A percentile compares a stretch with the other conserved stretches of the same genome.
phyloP scores from a whole-genome alignment of 2,797 vertebrate genomes.

The Danio choprae region DNA sequence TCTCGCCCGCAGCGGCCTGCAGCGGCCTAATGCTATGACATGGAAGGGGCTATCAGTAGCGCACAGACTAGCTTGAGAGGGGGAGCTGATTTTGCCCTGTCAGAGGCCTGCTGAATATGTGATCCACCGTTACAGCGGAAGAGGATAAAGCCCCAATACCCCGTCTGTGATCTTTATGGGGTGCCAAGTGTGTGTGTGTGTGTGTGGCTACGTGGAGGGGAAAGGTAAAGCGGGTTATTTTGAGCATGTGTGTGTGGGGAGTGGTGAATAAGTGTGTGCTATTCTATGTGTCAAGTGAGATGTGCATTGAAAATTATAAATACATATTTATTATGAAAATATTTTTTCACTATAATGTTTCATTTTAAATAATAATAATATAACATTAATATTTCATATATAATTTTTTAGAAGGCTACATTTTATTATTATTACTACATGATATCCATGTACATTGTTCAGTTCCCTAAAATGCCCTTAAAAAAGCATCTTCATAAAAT shows the following conservation, averaged over 20 bases:
- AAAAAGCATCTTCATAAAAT: too few species aligned
- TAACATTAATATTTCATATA: too few species aligned
- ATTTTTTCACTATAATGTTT: too few species aligned
- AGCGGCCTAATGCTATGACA: conserved; percentile 75
- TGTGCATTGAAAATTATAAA: neutral
- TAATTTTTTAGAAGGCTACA: too few species aligned
- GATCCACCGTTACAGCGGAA: conserved; percentile 67
- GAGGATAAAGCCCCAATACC: conserved; percentile 67
- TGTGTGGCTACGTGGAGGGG: neutral
- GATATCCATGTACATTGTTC: too few species aligned
- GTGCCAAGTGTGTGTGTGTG: conserved; percentile 17
- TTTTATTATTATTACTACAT: too few species aligned
- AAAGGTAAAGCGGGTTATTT: conserved; percentile 22
- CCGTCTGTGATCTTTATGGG: conserved; percentile 52
- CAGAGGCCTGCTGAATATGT: conserved; percentile 48
- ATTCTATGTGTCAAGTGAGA: conserved; percentile 10
- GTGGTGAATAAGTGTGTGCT: conserved; percentile 16
- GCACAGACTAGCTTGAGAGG: conserved; percentile 57
- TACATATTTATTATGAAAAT: too few species aligned
- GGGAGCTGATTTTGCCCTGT: conserved; percentile 43
- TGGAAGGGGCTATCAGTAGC: conserved; percentile 73
- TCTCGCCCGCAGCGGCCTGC: conserved; percentile 66
- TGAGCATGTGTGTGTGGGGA: conserved; percentile 30
- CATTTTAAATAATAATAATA: too few species aligned
- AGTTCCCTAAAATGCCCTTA: too few species aligned